Percentiles rank a stretch among this genome's conserved stretches.
These are phyloP conservation scores for Drosophila setifemur DNA, from an alignment of 1,140 invertebrate species.

Conservation along the genomic window DNA sequence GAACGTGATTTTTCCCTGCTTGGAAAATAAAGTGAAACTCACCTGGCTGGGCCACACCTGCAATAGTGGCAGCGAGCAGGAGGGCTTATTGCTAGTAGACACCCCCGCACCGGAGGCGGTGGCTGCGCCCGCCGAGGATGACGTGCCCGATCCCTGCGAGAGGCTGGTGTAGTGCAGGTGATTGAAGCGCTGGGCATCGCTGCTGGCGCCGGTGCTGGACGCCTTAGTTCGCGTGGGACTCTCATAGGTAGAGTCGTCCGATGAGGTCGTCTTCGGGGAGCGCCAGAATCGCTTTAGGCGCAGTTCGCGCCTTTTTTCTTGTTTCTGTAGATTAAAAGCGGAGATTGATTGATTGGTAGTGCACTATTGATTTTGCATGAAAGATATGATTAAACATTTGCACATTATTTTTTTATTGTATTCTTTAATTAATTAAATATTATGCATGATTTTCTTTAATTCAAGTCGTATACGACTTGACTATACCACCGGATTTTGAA, in stretches of 20 bases:
- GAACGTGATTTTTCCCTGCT: slow-evolving; percentile 8
- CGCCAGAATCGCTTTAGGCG: slow-evolving; percentile 83
- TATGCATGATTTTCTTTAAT: too few relatives aligned
- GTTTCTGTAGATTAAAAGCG: slow-evolving; percentile 69
- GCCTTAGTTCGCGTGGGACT: slow-evolving; percentile 78
- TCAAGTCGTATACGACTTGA: too few relatives aligned
- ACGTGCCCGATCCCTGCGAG: slow-evolving; percentile 69
- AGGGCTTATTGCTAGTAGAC: slow-evolving; percentile 75
- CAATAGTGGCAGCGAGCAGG: slow-evolving; percentile 85
- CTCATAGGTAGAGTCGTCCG: slow-evolving; percentile 81
- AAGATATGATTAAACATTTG: too few relatives aligned
- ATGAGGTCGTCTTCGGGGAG: slow-evolving; percentile 82
- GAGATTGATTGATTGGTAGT: slow-evolving; percentile 11
- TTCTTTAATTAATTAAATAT: too few relatives aligned
- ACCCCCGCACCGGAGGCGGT: slow-evolving; percentile 17
- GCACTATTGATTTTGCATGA: too few relatives aligned
- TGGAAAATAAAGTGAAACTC: slow-evolving; percentile 7
- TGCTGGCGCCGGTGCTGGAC: slow-evolving; percentile 31
- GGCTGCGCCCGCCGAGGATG: slow-evolving; percentile 43
- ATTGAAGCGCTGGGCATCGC: slow-evolving; percentile 78
- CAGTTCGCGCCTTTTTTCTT: slow-evolving; percentile 83
- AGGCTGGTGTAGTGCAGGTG: slow-evolving; percentile 79
- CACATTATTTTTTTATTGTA: too few relatives aligned
- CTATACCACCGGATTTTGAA: too few relatives aligned
- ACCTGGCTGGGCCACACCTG: slow-evolving; percentile 86